These are phyloP conservation scores for Lophotis ruficrista DNA, from an alignment of 2,113 vertebrate species.

Conservation along the genomic window DNA sequence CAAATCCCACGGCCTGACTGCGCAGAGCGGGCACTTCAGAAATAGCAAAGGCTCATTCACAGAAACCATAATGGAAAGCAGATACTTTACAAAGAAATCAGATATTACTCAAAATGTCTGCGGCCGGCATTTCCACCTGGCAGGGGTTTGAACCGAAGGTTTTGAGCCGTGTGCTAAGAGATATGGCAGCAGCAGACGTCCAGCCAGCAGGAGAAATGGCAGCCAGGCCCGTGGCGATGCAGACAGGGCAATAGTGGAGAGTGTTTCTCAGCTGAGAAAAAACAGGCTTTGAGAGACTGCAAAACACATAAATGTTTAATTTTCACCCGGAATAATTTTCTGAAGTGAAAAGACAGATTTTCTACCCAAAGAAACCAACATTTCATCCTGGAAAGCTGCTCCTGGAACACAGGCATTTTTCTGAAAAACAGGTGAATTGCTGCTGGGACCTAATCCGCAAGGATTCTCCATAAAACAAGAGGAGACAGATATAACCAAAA, in stretches of 20 bases:
- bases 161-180: not conserved
- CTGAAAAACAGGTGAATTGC: not conserved
- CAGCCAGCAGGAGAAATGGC: not conserved
- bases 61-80: fast-evolving
- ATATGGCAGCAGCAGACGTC: not conserved
- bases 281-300: not conserved
- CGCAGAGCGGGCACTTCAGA: not conserved
- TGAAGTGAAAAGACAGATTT: not conserved
- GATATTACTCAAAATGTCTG: not conserved
- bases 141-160: not conserved
- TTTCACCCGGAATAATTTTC: not conserved
- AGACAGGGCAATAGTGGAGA: not conserved
- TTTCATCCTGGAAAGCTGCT: not conserved
- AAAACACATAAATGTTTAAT: not conserved
- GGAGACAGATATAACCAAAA: not conserved
- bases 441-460: not conserved
- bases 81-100: not conserved
- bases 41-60: not conserved
- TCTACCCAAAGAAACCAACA: not conserved
- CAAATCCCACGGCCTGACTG: not conserved
- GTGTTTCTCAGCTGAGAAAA: not conserved
- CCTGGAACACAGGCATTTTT: not conserved
- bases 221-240: fast-evolving
- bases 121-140: not conserved
- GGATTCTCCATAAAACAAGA: not conserved